phyloP scores from a whole-genome alignment of 2,797 vertebrate genomes.

The Typhlichthys eigenmanni region DNA sequence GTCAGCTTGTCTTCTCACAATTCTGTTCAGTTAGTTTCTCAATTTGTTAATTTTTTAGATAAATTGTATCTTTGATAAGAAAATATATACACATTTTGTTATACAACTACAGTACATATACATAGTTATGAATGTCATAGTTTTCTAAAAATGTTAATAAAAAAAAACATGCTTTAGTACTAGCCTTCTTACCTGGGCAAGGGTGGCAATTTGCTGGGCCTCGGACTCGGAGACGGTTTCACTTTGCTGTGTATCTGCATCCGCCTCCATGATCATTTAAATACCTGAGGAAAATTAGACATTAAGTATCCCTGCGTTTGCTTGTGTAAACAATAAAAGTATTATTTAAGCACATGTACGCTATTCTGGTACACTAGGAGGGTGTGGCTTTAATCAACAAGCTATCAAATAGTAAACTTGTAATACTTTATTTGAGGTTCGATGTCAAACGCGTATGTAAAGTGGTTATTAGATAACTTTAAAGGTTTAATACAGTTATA shows the following conservation, averaged over 20 bases:
- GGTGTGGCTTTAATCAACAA: constrained; percentile 61
- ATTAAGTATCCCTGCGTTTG: neutral
- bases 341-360: too few relatives aligned
- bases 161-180: neutral
- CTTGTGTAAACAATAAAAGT: too few relatives aligned
- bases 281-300: constrained; percentile 71
- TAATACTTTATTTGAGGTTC: neutral
- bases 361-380: constrained; percentile 25
- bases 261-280: constrained; percentile 99
- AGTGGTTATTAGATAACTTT: too few relatives aligned
- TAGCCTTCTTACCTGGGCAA: constrained; percentile 86
- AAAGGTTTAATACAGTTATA: too few relatives aligned
- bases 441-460: neutral
- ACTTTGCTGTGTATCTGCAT: constrained; percentile 94
- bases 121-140: too few relatives aligned
- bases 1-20: too few relatives aligned
- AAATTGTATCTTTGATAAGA: too few relatives aligned
- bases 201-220: constrained; percentile 92
- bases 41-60: too few relatives aligned
- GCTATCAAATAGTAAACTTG: constrained; percentile 21
- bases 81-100: too few relatives aligned
- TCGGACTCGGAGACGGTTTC: constrained; percentile 94
- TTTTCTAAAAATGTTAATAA: neutral
- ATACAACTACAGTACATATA: too few relatives aligned
- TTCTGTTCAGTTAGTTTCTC: too few relatives aligned